These are phyloP conservation scores for Phocides pigmalion DNA, from an alignment of 1,140 invertebrate species.

Conservation along the genomic window DNA sequence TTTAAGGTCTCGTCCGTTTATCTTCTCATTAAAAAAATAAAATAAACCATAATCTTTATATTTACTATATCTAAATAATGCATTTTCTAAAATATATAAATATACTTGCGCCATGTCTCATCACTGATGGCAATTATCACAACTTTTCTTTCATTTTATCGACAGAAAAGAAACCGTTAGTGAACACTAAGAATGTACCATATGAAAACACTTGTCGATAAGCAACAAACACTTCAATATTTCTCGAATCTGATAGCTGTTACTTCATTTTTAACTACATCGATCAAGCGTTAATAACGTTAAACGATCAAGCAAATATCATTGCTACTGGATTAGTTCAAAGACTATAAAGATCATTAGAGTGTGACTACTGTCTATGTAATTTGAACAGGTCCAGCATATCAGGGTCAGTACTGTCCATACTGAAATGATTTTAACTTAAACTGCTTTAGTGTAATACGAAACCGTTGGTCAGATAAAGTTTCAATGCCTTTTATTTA, in stretches of 20 bases:
- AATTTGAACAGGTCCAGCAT: slow-evolving; percentile 22
- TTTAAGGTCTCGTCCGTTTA: too few relatives aligned
- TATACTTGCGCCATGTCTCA: neutral
- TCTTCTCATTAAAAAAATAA: too few relatives aligned
- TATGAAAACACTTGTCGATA: too few relatives aligned
- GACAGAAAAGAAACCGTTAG: too few relatives aligned
- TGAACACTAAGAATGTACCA: too few relatives aligned
- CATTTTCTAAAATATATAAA: too few relatives aligned
- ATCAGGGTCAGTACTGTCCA: slow-evolving; percentile 16
- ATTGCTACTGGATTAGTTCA: slow-evolving; percentile 26
- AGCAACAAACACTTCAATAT: neutral
- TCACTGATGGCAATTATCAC: neutral
- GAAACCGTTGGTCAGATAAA: neutral
- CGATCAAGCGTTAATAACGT: slow-evolving; percentile 22
- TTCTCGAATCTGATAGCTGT: too few relatives aligned
- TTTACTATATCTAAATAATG: too few relatives aligned
- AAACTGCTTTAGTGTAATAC: slow-evolving; percentile 1
- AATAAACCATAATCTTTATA: too few relatives aligned
- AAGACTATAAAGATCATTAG: slow-evolving; percentile 20
- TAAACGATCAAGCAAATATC: slow-evolving; percentile 25
- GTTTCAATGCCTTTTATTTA: neutral
- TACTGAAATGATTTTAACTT: slow-evolving; percentile 10
- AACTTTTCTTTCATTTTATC: neutral
- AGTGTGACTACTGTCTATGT: slow-evolving; percentile 26
- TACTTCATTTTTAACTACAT: neutral